Evolutionary conservation across 2,113 vertebrate species (phyloP).

Genomic region (Myanophis thanlyinensis): DNA sequence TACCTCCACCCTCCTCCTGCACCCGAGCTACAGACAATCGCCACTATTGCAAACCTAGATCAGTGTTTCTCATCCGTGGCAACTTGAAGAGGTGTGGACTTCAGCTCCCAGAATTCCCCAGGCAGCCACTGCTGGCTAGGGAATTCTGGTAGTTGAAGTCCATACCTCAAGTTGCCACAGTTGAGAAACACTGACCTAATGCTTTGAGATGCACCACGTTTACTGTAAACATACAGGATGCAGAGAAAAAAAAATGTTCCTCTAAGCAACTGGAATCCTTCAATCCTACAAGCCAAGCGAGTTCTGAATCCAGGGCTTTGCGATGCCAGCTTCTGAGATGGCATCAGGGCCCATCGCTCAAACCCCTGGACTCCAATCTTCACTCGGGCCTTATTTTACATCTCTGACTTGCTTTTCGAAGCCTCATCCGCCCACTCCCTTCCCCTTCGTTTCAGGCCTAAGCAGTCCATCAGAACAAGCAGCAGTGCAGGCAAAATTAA

Average conservation of each 20-base stretch:
- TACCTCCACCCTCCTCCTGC: background rate
- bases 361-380: background rate
- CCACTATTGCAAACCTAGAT: background rate
- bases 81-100: background rate
- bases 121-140: no score
- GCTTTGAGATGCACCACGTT: background rate
- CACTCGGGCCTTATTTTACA: no score
- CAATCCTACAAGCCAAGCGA: background rate
- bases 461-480: slow-evolving; percentile 25
- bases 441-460: accelerated
- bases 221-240: background rate
- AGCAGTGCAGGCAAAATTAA: slow-evolving; percentile 25
- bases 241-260: background rate
- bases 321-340: background rate
- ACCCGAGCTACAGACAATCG: background rate
- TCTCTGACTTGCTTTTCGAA: background rate
- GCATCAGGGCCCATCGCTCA: background rate
- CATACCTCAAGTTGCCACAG: background rate
- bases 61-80: background rate
- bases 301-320: background rate
- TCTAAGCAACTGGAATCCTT: background rate
- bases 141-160: no score
- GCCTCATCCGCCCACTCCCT: background rate
- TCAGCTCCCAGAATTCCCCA: background rate
- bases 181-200: background rate